A percentile compares a stretch with the other conserved stretches of the same genome.
These are phyloP conservation scores for Gavia stellata DNA, from an alignment of 2,113 vertebrate genomes.

Conservation along the genomic window DNA sequence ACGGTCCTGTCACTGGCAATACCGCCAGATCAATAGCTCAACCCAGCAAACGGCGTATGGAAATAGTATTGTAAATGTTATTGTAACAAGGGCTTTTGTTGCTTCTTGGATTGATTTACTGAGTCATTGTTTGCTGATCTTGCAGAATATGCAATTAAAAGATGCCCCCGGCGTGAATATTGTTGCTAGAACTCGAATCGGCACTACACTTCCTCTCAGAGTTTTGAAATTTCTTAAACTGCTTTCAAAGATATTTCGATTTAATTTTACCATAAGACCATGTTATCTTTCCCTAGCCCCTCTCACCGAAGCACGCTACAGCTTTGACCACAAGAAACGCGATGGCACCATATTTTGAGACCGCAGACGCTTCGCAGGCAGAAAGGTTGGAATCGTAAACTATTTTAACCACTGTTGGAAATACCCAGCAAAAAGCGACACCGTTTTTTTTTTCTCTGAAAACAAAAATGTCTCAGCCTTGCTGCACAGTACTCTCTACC, in stretches of 20 bases:
- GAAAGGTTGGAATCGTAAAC: neutral
- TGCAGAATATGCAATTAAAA: neutral
- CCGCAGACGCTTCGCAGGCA: neutral
- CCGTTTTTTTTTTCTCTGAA: neutral
- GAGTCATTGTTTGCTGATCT: neutral
- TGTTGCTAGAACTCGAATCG: neutral
- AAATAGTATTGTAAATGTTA: neutral
- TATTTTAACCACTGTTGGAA: neutral
- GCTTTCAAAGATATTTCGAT: neutral
- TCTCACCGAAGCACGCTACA: neutral
- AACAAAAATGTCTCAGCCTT: fast-evolving
- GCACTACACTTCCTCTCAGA: neutral
- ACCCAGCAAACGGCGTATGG: neutral
- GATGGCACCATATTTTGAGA: neutral
- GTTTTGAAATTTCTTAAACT: neutral
- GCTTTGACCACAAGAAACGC: neutral
- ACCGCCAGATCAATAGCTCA: neutral
- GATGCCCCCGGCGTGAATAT: neutral
- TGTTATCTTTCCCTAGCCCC: neutral
- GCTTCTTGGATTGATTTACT: neutral
- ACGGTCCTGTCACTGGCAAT: neutral
- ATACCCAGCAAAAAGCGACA: neutral
- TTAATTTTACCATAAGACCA: neutral
- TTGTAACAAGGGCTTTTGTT: neutral
- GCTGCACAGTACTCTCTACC: neutral